Percentiles rank a stretch among this genome's conserved stretches.
Conservation (phyloP, 2,888 invertebrate genomes). For the Criorhina ranunculi region DNA sequence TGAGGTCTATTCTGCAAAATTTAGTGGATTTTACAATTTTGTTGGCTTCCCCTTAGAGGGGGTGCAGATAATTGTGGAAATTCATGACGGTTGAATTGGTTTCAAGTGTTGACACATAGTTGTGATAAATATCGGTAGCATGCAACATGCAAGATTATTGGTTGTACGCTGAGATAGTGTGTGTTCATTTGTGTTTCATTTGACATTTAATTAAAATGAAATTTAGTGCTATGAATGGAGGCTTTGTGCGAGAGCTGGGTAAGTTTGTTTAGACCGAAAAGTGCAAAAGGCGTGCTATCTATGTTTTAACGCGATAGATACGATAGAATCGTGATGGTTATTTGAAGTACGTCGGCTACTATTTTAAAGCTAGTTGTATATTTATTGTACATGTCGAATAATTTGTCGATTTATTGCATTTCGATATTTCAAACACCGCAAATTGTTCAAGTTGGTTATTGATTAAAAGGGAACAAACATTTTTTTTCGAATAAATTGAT, state of each 20-base stretch:
- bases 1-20: no score
- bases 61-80: conserved; percentile 13
- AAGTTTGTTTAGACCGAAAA: conserved; percentile 1
- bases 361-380: no score
- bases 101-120: conserved; percentile 45
- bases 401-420: no score
- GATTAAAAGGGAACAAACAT: no score
- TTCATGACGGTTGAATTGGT: conserved; percentile 4
- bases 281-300: not conserved
- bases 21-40: conserved; percentile 11
- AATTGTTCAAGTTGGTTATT: no score
- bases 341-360: no score
- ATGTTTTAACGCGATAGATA: conserved; percentile 1
- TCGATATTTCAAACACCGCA: no score
- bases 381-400: no score
- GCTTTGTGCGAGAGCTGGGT: not conserved
- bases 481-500: no score
- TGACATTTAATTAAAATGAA: conserved; percentile 62
- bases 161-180: conserved; percentile 18
- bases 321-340: no score
- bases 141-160: conserved; percentile 36
- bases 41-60: not conserved
- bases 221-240: not conserved
- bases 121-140: conserved; percentile 27
- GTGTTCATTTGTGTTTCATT: conserved; percentile 37